These are phyloP conservation scores for Neelides sp. DNA, from an alignment of 1,140 invertebrate species.

Conservation along the genomic window DNA sequence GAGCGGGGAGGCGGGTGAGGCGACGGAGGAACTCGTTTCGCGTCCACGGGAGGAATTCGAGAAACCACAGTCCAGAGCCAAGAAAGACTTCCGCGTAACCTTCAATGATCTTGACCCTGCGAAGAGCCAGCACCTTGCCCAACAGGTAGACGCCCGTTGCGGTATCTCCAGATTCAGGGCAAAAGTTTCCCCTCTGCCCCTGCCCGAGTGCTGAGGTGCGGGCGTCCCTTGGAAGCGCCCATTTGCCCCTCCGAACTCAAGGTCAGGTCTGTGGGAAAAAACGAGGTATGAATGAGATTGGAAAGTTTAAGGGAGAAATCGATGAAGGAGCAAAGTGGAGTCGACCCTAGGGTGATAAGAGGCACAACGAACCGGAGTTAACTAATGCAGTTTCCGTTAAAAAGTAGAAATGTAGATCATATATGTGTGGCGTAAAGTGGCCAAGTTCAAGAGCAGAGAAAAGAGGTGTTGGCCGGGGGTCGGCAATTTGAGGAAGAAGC, in stretches of 20 bases:
- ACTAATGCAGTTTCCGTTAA: constrained; percentile 30
- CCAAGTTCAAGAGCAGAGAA: constrained; percentile 31
- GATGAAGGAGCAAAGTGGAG: background rate
- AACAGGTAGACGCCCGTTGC: constrained; percentile 6
- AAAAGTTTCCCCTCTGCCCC: constrained; percentile 18
- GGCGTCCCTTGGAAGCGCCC: no score
- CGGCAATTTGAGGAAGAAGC: constrained; percentile 19
- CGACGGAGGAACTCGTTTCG: no score
- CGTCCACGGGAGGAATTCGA: constrained; percentile 1
- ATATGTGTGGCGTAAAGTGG: constrained; percentile 21
- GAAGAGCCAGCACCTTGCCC: constrained; percentile 10
- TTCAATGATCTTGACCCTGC: constrained; percentile 25
- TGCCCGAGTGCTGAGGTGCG: background rate
- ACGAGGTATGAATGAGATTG: constrained; percentile 7
- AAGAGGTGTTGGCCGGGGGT: constrained; percentile 25
- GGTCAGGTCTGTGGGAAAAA: no score
- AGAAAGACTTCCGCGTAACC: constrained; percentile 22
- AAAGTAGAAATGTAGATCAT: constrained; percentile 32
- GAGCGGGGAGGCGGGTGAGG: no score
- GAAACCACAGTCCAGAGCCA: constrained; percentile 12
- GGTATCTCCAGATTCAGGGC: constrained; percentile 7
- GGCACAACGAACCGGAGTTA: constrained; percentile 26
- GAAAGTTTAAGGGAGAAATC: constrained; percentile 16
- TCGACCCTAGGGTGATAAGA: background rate
- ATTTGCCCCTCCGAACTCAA: no score